phyloP scores from a whole-genome alignment of 2,113 vertebrate genomes.

The Panthera tigris region DNA sequence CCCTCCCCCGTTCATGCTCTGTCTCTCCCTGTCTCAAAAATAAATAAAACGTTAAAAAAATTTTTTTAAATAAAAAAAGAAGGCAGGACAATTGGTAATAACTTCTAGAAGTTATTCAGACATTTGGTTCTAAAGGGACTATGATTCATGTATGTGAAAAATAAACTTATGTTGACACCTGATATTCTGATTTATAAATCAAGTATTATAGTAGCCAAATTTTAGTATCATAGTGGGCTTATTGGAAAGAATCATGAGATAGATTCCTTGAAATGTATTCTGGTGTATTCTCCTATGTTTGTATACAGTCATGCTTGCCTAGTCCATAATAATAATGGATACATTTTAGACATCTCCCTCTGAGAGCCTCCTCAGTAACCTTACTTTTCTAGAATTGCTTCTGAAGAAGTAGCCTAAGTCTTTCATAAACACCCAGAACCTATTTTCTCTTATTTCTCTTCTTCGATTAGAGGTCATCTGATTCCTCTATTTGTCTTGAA shows the following conservation, averaged over 20 bases:
- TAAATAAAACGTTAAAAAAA: too few relatives aligned
- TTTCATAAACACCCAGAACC: neutral
- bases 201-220: neutral
- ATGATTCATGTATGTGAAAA: conserved; percentile 14
- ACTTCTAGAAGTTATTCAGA: neutral
- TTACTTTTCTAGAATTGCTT: neutral
- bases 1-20: too few relatives aligned
- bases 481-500: neutral
- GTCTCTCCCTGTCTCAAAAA: too few relatives aligned
- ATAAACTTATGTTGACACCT: neutral
- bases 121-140: neutral
- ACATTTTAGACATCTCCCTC: neutral
- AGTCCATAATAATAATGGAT: neutral
- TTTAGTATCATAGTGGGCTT: neutral
- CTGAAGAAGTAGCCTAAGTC: neutral
- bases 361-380: neutral
- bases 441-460: neutral
- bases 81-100: neutral
- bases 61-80: neutral
- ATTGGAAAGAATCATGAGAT: neutral
- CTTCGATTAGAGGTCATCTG: neutral
- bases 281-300: neutral
- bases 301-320: neutral
- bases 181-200: neutral
- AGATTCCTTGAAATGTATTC: neutral